Percentiles rank a stretch among this genome's conserved stretches.
Conservation (phyloP, 2,888 invertebrate genomes). For the Ligdia adustata region DNA sequence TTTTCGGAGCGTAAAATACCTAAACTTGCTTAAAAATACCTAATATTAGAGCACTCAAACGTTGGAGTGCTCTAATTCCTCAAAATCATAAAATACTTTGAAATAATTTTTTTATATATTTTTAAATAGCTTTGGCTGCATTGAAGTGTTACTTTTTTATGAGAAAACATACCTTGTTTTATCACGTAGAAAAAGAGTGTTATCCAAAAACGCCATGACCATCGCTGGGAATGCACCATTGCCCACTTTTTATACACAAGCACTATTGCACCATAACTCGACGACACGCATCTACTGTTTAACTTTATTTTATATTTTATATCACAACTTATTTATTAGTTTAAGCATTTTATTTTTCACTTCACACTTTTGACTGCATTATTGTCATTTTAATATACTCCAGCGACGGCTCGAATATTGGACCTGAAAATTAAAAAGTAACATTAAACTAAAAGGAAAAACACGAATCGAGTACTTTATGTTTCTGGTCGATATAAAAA, state of each 20-base stretch:
- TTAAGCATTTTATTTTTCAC: constrained; percentile 40
- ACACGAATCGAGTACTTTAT: no score
- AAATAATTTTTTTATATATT: no score
- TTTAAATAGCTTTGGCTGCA: no score
- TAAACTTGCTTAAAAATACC: no score
- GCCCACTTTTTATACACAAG: constrained; percentile 49
- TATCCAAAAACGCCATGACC: constrained; percentile 54
- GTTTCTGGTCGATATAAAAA: no score
- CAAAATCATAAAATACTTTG: no score
- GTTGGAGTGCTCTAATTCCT: no score
- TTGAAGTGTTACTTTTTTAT: no score
- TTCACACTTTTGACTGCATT: constrained; percentile 26
- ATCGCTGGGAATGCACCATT: constrained; percentile 58
- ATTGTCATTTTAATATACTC: constrained; percentile 34
- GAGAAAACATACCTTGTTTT: constrained; percentile 60
- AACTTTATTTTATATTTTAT: no score
- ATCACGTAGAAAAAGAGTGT: constrained; percentile 52
- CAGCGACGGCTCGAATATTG: constrained; percentile 27
- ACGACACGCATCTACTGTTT: constrained; percentile 32
- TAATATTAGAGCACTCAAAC: no score
- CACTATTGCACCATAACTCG: constrained; percentile 56
- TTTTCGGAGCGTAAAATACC: no score
- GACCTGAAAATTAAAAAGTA: constrained; percentile 7
- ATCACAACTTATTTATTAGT: constrained; percentile 49
- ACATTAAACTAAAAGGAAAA: no score